phyloP scores from a whole-genome alignment of 1,140 invertebrate genomes.

The Trachelipus rathkii region DNA sequence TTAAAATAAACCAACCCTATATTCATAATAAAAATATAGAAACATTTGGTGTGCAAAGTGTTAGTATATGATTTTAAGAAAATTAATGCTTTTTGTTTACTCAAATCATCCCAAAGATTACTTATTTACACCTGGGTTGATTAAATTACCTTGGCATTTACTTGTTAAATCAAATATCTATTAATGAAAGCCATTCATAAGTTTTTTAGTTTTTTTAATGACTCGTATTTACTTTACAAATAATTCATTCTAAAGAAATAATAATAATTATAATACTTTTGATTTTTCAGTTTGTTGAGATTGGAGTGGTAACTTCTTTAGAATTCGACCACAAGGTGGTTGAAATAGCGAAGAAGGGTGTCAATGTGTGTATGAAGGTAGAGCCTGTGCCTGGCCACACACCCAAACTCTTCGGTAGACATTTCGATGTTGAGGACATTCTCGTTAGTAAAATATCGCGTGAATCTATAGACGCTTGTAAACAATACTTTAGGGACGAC shows the following conservation, averaged over 20 bases:
- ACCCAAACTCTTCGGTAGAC: conserved; percentile 95
- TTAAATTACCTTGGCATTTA: neutral
- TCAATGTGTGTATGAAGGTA: conserved; percentile 98
- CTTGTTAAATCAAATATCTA: neutral
- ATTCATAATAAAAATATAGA: no score
- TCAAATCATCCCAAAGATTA: no score
- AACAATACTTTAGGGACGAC: conserved; percentile 98
- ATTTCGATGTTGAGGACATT: conserved; percentile 94
- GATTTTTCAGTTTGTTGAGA: conserved; percentile 77
- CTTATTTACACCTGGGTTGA: no score
- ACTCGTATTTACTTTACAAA: no score
- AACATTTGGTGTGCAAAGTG: no score
- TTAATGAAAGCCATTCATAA: no score
- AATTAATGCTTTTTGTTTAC: no score
- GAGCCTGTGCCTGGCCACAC: conserved; percentile 92
- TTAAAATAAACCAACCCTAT: no score
- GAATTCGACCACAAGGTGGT: conserved; percentile 76
- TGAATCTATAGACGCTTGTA: conserved; percentile 97
- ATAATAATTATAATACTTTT: conserved; percentile 29
- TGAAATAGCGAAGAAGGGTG: conserved; percentile 87
- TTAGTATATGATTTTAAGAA: no score
- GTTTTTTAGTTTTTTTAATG: no score
- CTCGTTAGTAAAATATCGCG: conserved; percentile 95
- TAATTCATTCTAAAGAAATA: no score
- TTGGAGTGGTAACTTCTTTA: conserved; percentile 92